Conservation (phyloP, 1,140 invertebrate species). For the Conus ventricosus region DNA sequence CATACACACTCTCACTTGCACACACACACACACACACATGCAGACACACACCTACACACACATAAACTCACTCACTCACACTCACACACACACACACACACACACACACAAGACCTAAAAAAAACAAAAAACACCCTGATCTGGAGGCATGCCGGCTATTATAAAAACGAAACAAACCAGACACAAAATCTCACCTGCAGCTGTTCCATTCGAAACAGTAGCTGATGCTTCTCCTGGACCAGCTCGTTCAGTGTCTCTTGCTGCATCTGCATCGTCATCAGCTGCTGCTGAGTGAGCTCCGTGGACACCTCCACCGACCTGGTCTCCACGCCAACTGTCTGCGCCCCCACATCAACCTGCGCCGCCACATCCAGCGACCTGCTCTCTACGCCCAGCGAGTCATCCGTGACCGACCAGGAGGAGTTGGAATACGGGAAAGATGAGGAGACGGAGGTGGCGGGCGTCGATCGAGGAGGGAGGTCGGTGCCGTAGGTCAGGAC, state of each 20-base stretch:
- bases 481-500: neutral
- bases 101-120: neutral
- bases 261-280: neutral
- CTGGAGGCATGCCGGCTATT: neutral
- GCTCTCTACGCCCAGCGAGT: neutral
- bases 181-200: neutral
- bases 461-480: neutral
- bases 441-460: neutral
- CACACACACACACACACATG: neutral
- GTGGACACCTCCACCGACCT: neutral
- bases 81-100: neutral
- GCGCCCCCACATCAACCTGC: neutral
- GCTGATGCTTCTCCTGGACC: neutral
- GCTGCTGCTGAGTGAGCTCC: neutral
- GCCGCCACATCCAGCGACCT: neutral
- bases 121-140: neutral
- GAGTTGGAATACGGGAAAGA: neutral
- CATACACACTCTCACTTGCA: neutral
- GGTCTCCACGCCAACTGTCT: neutral
- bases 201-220: neutral
- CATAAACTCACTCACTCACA: neutral
- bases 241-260: neutral
- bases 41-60: constrained; percentile 4
- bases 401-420: neutral
- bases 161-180: neutral